Base-by-base conservation (phyloP, 2,888 invertebrate genomes). In the Ophion ellenae region DNA sequence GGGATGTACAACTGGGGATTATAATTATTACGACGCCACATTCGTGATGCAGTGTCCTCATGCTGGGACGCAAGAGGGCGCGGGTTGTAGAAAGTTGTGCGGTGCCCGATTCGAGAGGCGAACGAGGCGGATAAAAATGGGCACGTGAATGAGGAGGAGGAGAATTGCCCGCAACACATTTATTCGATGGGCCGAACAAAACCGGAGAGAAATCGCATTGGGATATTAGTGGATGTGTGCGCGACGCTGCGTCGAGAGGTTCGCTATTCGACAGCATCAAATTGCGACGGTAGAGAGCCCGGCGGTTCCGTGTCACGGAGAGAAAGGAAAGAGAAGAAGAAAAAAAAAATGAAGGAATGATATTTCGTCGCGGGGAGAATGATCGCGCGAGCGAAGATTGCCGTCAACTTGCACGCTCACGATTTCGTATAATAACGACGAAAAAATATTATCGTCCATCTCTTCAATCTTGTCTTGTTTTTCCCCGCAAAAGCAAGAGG, bases 121-220 rank as follows among this genome's bases (percentile, higher is more conserved):
- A 67, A 71, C 61, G n/a, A 61, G 32, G 74, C 32, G 36, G 66
- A 74, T 32, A 17, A 47, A 79, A 84, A 79, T 71, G 61, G n/a
- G 40, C 17, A 73, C 57, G 61, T 11, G 11, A 53, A 71, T 53
- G 67, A 75, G 40, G 40, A 40, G 7, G 40, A 40, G 57, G 64
- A 81, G 73, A 69, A 36, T 47, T 40, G 75, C 74, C 78, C 69
- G 78, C 78, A 81, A 45, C 67, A 24, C 59, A 69, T 59, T 63
- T 47, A 32, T 75, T 66, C 75, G 76, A 70, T 70, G 71, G 82
- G 61, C 70, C 71, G 73, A 73, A 73, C 78, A 83, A 87, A 86
- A 86, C 83, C 83, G 74, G 74, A 82, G 84, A 85, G 86, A 87
- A 86, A 87, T 87, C 86, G 85, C 84, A 85, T 82, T 78, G 45